Evolutionary conservation across 2,888 invertebrate genomes (phyloP), one percentile per base, ranked within the genome.

Genomic region (Tridacna gigas): DNA sequence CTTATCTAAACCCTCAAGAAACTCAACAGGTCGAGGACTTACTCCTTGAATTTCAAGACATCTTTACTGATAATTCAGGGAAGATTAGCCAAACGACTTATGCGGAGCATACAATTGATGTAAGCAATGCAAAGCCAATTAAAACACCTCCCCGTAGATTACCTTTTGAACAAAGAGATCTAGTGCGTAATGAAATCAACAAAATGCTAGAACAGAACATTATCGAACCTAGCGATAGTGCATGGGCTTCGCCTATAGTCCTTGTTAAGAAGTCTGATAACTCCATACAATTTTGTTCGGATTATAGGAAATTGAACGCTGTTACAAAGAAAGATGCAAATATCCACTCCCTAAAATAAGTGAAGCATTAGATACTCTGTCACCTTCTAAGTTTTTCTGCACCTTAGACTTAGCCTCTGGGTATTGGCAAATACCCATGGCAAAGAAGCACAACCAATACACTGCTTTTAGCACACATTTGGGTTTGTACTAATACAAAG

Each of bases 401-500:
- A 66, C 66, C 25, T 66, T 66, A 66, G 25, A 11, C 66, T 28
- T 66, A 28, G 66, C 66, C 25, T 66, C 12, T 66, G 66, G 66
- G 66, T 66, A 66, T 28, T 66, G 66, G 66, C 66, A 66, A 28
- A 26, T 25, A 26, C 26, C 25, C 25, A 66, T 66, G 66, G 28
- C 25, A 66, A 28, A 66, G 66, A 12, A 66, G 22, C 26, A 66
- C 12, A 66, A 11, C 2, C 3, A 25, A 25, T 26, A n/a, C 7
- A 66, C 66, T 66, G 66, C 26, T 26, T 66, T 66, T 7, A 28
- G 25, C 25, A 66, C 56, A 56, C 56, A 56, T 56, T 56, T 18
- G 18, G 84, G 83, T 4, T 73, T 88, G 28, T 84, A 65, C 26
- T 75, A 86, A 37, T 88, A 77, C 65, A 71, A 66, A n/a, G 77